Evolutionary conservation across 2,113 vertebrate genomes (phyloP).

Genomic region (Paracanthobrama guichenoti): DNA sequence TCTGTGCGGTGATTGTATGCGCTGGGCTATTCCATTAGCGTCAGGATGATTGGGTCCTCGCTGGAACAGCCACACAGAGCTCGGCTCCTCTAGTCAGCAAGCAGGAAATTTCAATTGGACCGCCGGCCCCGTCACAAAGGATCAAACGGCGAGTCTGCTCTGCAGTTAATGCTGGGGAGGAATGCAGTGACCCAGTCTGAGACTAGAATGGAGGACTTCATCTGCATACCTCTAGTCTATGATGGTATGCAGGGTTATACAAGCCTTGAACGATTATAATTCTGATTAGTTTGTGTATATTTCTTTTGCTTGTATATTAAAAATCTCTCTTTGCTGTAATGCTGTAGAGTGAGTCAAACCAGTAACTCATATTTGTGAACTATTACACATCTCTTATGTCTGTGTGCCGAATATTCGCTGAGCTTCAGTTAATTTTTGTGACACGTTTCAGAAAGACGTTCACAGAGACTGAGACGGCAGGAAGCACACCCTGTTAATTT

Average conservation of each 20-base stretch:
- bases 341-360: neutral
- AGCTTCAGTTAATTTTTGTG: no score
- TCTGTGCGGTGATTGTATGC: conserved; percentile 31
- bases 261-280: neutral
- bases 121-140: conserved; percentile 40
- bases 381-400: no score
- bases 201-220: conserved; percentile 43
- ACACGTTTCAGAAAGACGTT: no score
- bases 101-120: conserved; percentile 43
- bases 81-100: conserved; percentile 11
- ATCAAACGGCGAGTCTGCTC: conserved; percentile 16
- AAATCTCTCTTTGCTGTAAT: neutral
- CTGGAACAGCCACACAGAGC: conserved; percentile 20
- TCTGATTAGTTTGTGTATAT: neutral
- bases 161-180: neutral
- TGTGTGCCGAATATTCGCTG: no score
- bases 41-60: conserved; percentile 9
- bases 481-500: no score
- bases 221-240: conserved; percentile 14
- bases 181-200: conserved; percentile 9
- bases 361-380: no score
- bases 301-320: neutral
- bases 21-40: conserved; percentile 45
- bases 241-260: neutral
- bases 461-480: no score